Evolutionary conservation across 2,888 invertebrate genomes (phyloP).

Genomic region (Aelia acuminata): DNA sequence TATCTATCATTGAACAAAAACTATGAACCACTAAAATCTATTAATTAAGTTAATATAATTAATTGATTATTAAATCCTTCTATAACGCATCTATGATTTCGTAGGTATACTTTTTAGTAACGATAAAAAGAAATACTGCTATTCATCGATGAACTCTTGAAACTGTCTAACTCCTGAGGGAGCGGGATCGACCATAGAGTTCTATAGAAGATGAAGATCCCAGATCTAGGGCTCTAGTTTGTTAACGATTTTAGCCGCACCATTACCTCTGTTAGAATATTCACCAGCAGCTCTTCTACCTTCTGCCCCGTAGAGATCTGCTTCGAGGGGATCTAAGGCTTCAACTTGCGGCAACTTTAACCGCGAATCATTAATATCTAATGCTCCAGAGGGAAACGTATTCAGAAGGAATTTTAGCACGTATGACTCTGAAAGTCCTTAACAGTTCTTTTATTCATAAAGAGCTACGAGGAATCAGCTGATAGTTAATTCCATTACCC

Average conservation of each 20-base stretch:
- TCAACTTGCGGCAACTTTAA: conserved; percentile 5
- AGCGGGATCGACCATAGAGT: not conserved
- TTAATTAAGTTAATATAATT: no score
- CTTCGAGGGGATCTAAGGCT: not conserved
- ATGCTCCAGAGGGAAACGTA: not conserved
- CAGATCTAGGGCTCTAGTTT: not conserved
- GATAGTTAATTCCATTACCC: no score
- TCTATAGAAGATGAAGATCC: not conserved
- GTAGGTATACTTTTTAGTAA: no score
- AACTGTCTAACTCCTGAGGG: not conserved
- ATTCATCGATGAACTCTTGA: not conserved
- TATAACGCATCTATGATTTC: no score
- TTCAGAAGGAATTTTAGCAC: not conserved
- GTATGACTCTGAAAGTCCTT: not conserved
- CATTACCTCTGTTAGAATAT: conserved; percentile 37
- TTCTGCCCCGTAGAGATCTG: not conserved
- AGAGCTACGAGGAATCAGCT: not conserved
- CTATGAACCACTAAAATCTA: no score
- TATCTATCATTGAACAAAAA: no score
- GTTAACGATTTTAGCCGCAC: conserved; percentile 25
- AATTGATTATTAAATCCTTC: no score
- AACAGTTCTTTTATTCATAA: not conserved
- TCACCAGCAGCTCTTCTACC: not conserved
- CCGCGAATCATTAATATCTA: not conserved
- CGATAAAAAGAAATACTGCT: no score